phyloP scores from a whole-genome alignment of 2,113 vertebrate genomes.

The Solenodon paradoxus region DNA sequence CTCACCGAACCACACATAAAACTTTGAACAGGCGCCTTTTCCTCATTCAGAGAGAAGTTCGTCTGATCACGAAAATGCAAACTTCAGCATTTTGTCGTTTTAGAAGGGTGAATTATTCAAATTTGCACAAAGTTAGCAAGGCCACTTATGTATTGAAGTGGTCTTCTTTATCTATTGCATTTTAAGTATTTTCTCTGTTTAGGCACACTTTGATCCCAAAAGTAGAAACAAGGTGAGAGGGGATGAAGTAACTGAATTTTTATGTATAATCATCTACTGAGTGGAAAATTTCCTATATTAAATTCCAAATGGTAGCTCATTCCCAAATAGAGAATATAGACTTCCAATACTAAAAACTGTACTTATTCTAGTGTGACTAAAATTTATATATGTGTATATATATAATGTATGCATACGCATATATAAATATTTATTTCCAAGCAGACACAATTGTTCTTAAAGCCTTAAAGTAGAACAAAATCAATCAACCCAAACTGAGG shows the following conservation, averaged over 20 bases:
- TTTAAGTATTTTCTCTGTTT: not conserved
- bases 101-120: not conserved
- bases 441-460: not conserved
- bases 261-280: not conserved
- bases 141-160: not conserved
- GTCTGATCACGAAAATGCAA: not conserved
- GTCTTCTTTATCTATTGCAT: not conserved
- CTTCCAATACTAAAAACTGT: not conserved
- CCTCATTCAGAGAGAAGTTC: not conserved
- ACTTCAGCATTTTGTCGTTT: not conserved
- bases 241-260: not conserved
- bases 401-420: no score
- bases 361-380: not conserved
- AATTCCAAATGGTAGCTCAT: not conserved
- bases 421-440: not conserved
- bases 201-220: not conserved
- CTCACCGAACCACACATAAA: not conserved
- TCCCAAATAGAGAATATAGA: not conserved
- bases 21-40: not conserved
- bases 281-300: not conserved
- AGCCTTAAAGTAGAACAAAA: not conserved
- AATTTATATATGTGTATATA: no score
- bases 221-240: not conserved
- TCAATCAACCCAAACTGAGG: rapidly evolving
- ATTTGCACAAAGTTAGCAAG: not conserved